A percentile compares a stretch with the other conserved stretches of the same genome.
These are phyloP conservation scores for Hypocryptadius cinnamomeus DNA, from an alignment of 2,113 vertebrate species.

Conservation along the genomic window DNA sequence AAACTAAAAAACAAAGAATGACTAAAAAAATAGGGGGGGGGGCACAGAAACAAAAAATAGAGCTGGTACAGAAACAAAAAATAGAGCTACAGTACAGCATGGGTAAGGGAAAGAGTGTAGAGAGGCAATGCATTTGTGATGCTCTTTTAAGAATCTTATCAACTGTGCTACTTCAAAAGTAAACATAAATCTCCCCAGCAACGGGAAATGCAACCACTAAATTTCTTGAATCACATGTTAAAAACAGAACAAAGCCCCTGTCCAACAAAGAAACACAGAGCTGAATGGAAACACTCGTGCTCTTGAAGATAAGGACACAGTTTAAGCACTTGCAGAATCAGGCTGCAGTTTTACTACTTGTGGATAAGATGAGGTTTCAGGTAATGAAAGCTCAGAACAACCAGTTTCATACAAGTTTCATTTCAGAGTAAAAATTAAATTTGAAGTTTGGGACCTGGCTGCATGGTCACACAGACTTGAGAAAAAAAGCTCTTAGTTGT, in stretches of 20 bases:
- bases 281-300: constrained; percentile 16
- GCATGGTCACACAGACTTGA: not conserved
- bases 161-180: constrained; percentile 8
- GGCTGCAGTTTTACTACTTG: constrained; percentile 16
- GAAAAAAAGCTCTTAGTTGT: not conserved
- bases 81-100: not conserved
- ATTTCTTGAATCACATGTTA: constrained; percentile 39
- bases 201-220: not conserved
- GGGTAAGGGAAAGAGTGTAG: not conserved
- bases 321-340: constrained; percentile 14
- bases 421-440: not conserved
- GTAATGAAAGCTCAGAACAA: not conserved
- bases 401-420: not conserved
- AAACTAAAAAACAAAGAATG: not conserved
- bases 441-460: not conserved
- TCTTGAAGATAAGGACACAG: constrained; percentile 13
- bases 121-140: not conserved
- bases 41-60: not conserved
- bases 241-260: constrained; percentile 47
- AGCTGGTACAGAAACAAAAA: not conserved
- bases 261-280: constrained; percentile 30
- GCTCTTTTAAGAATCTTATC: constrained; percentile 16
- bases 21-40: not conserved
- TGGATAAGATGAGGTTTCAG: constrained; percentile 4
- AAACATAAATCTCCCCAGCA: constrained; percentile 36